phyloP scores from a whole-genome alignment of 53 echinoderm and acorn worm species.

The Hippasteria phrygiana region DNA sequence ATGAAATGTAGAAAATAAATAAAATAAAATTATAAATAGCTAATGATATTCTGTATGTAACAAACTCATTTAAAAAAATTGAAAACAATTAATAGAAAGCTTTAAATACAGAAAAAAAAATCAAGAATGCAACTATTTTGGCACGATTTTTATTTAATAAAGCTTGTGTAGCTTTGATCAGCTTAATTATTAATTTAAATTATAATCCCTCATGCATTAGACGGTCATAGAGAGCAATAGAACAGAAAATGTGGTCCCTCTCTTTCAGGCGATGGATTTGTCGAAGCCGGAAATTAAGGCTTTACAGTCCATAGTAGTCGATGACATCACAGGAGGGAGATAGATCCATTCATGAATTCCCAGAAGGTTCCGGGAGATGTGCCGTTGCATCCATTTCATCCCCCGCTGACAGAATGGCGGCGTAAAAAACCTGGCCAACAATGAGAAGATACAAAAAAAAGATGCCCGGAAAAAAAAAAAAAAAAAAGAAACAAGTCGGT shows the following conservation, averaged over 20 bases:
- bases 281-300: slow-evolving; percentile 38
- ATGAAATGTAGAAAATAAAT: no score
- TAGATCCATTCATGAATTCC: slow-evolving; percentile 30
- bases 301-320: slow-evolving; percentile 6
- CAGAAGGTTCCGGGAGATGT: slow-evolving; percentile 25
- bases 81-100: no score
- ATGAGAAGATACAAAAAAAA: neutral
- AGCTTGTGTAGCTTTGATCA: no score
- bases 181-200: no score
- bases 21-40: no score
- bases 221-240: no score
- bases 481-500: neutral
- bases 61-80: no score
- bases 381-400: slow-evolving; percentile 29
- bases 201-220: no score
- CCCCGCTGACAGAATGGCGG: neutral
- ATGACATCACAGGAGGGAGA: slow-evolving; percentile 17
- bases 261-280: neutral
- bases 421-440: neutral
- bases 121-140: no score
- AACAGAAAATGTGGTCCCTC: neutral
- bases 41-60: no score
- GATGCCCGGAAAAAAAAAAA: neutral
- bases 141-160: no score
- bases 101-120: no score